phyloP scores from a whole-genome alignment of 2,888 invertebrate species.

The Orchesellides sinensis region DNA sequence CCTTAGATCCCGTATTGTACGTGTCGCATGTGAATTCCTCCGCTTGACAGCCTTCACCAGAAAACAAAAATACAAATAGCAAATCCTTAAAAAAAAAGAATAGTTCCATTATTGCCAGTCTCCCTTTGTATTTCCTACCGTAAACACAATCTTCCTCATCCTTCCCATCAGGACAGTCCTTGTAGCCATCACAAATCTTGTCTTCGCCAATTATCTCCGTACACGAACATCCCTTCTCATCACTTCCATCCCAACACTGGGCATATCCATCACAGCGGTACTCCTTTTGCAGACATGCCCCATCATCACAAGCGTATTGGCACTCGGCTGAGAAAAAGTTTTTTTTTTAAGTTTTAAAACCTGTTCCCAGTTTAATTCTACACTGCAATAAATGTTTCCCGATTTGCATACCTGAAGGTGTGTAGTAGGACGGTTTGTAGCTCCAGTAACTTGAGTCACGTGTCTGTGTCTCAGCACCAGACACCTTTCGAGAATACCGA shows the following conservation, averaged over 20 bases:
- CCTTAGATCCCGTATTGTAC: conserved; percentile 33
- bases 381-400: background rate
- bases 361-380: background rate
- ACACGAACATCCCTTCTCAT: conserved; percentile 86
- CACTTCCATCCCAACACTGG: conserved; percentile 85
- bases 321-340: conserved; percentile 38
- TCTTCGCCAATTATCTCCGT: conserved; percentile 82
- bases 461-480: background rate
- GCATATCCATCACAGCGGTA: conserved; percentile 62
- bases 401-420: background rate
- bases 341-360: too few species aligned
- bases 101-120: background rate
- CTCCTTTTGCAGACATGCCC: conserved; percentile 49
- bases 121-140: background rate
- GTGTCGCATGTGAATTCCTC: conserved; percentile 50
- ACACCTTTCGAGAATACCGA: background rate
- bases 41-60: conserved; percentile 33
- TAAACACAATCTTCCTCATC: conserved; percentile 62
- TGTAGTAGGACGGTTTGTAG: background rate
- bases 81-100: too few species aligned
- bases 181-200: conserved; percentile 88
- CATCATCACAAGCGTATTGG: conserved; percentile 61
- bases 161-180: conserved; percentile 75
- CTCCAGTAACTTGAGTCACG: background rate
- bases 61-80: too few species aligned